phyloP scores from a whole-genome alignment of 2,113 vertebrate genomes.

The Melanerpes formicivorus region DNA sequence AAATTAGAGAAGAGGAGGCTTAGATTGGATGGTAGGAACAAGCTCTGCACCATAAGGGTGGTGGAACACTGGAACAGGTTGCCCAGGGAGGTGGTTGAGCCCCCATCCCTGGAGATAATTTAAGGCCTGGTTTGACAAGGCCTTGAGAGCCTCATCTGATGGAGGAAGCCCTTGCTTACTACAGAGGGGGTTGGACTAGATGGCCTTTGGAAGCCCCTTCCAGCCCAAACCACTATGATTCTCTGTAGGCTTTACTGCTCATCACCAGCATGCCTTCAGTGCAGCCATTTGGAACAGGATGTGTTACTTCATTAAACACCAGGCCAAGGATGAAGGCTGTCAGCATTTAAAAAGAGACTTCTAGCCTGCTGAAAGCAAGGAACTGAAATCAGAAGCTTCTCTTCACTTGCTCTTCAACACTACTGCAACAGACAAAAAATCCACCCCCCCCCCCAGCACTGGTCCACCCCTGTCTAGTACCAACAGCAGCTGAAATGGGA shows the following conservation, averaged over 20 bases:
- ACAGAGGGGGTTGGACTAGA: too few relatives aligned
- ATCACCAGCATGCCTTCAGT: not conserved
- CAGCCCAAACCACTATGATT: too few relatives aligned
- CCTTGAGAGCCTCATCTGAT: too few relatives aligned
- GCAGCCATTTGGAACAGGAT: not conserved
- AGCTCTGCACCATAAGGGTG: too few relatives aligned
- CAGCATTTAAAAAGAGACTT: not conserved
- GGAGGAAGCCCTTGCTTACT: too few relatives aligned
- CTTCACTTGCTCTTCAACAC: not conserved
- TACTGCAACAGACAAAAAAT: not conserved
- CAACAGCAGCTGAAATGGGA: not conserved
- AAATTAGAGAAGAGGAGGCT: too few relatives aligned
- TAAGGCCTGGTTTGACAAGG: too few relatives aligned
- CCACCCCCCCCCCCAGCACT: not conserved
- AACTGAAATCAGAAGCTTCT: not conserved
- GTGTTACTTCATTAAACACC: not conserved
- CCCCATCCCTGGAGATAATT: too few relatives aligned
- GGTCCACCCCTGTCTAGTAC: not conserved
- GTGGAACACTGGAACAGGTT: too few relatives aligned
- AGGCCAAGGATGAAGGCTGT: not conserved
- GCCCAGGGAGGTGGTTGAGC: too few relatives aligned
- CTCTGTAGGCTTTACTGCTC: not conserved
- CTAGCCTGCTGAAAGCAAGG: not conserved
- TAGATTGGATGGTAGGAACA: too few relatives aligned
- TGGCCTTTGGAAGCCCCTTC: too few relatives aligned